A percentile compares a stretch with the other conserved stretches of the same genome.
Evolutionary conservation across 2,888 invertebrate species (phyloP).

Genomic region (Tiphia femorata): DNA sequence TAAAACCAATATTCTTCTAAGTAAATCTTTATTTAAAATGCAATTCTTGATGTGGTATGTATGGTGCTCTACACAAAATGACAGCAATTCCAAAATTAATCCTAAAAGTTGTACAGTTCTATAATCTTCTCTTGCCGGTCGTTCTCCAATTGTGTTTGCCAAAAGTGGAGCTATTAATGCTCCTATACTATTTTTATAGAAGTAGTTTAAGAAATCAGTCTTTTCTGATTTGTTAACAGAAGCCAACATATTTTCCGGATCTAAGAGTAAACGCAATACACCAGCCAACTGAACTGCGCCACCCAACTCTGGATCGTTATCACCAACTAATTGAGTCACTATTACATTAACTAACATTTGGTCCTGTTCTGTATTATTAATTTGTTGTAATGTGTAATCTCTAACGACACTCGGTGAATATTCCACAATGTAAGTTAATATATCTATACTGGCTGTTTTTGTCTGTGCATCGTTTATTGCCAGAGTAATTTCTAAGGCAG

Average conservation of each 20-base stretch:
- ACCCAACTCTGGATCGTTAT: slow-evolving; percentile 96
- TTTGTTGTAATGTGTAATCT: slow-evolving; percentile 96
- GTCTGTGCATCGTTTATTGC: slow-evolving; percentile 94
- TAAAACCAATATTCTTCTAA: slow-evolving; percentile 93
- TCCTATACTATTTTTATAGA: slow-evolving; percentile 98
- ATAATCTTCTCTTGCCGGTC: slow-evolving; percentile 94
- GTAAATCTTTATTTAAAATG: slow-evolving; percentile 95
- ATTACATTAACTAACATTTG: slow-evolving; percentile 96
- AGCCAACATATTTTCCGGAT: slow-evolving; percentile 98
- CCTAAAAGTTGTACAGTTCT: slow-evolving; percentile 96
- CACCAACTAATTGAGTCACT: slow-evolving; percentile 98
- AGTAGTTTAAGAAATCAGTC: slow-evolving; percentile 97
- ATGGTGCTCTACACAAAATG: slow-evolving; percentile 99
- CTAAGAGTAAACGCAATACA: slow-evolving; percentile 90
- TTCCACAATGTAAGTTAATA: slow-evolving; percentile 97
- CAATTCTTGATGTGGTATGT: slow-evolving; percentile 99
- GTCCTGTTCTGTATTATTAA: slow-evolving; percentile 90
- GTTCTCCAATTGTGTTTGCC: slow-evolving; percentile 91
- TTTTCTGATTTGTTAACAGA: slow-evolving; percentile 96
- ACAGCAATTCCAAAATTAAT: slow-evolving; percentile 93
- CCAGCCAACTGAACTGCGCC: slow-evolving; percentile 98
- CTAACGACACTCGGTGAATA: slow-evolving; percentile 97
- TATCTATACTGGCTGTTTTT: slow-evolving; percentile 97
- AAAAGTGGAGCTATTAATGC: slow-evolving; percentile 95
- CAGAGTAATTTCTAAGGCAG: slow-evolving; percentile 91